Base-by-base conservation (phyloP, 2,888 invertebrate genomes). In the Eretmocerus hayati region DNA sequence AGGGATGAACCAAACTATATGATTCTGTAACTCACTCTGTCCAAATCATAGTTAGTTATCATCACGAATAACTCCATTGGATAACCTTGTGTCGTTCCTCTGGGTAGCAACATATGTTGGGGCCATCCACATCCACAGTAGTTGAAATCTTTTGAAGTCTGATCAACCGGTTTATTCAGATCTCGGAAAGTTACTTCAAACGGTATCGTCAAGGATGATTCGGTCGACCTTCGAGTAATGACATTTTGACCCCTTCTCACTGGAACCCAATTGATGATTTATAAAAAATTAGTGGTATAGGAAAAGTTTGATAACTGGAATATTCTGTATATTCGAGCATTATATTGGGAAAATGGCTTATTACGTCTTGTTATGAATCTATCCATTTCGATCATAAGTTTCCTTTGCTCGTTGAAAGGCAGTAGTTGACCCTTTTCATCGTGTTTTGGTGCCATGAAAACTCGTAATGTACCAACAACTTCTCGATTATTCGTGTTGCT, bases 121-220 rank as follows among this genome's bases (percentile, higher is more conserved):
- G 90, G 90, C 88, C 90, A 90, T 42, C 90, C 89, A 62, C 90
- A 91, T 52, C 90, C 90, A 73, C 90, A 91, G 78, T 86, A 87
- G 72, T 85, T 84, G 73, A 85, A 9, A 30, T 13, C 8, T 30
- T 30, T 30, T 8, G 13, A 30, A 30, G 13, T 30, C n/a, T 26
- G 85, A 83, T 0, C 85, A 75, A 47, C 71, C 74, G 1, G 64
- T 61, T n/a, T n/a, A 57, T 85, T 84, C 59, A 85, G 66, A 65
- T 83, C 79, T 9, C 87, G 79, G 81, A 90, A 91, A 1, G 87
- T 87, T 47, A 84, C 76, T 66, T 89, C 88, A 65, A 85, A 88
- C 0, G 90, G 87, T 62, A 90, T 86, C 5, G 90, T 90, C n/a
- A 90, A n/a, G 33, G 87, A 83, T 0, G 90, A 90, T 42, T 87